Evolutionary conservation across 2,113 vertebrate genomes (phyloP).

Genomic region (Rhineura floridana): DNA sequence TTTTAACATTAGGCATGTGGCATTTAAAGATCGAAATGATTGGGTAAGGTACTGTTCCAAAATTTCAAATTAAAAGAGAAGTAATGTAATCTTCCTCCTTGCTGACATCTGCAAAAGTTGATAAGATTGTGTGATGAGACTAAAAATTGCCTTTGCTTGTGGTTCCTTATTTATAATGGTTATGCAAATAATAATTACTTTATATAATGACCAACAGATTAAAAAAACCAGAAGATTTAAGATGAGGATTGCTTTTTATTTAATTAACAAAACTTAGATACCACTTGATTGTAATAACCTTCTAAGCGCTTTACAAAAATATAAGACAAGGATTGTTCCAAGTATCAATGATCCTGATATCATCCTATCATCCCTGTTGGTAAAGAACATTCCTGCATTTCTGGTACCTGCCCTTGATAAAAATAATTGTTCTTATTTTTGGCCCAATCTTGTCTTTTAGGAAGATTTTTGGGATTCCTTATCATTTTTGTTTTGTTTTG

Average conservation of each 20-base stretch:
- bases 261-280: too few relatives aligned
- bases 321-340: neutral
- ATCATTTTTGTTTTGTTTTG: too few relatives aligned
- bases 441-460: neutral
- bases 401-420: neutral
- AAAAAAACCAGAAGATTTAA: neutral
- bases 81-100: neutral
- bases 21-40: constrained; percentile 1
- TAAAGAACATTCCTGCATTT: neutral
- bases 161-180: neutral
- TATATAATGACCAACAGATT: constrained; percentile 30
- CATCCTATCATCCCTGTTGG: neutral
- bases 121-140: constrained; percentile 14
- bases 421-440: too few relatives aligned
- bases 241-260: too few relatives aligned
- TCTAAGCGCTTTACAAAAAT: too few relatives aligned
- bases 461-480: neutral
- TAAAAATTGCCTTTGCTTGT: neutral
- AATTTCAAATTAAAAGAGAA: neutral
- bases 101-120: neutral
- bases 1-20: neutral
- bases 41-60: neutral
- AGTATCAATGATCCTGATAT: neutral
- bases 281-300: too few relatives aligned
- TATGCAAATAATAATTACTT: neutral